phyloP scores from a whole-genome alignment of 2,797 vertebrate genomes.

The Clarias platycephalus region DNA sequence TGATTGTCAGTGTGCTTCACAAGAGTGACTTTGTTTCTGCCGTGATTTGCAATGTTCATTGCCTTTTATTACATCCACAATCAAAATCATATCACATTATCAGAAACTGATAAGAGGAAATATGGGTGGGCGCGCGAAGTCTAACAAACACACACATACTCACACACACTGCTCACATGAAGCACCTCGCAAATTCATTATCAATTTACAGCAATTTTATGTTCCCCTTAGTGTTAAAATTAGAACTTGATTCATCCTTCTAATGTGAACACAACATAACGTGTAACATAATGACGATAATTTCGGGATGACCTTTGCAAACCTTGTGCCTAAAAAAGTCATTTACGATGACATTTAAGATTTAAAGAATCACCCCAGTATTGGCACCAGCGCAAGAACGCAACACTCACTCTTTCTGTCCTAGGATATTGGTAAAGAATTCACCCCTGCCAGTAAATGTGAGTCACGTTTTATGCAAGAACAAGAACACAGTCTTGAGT shows the following conservation, averaged over 20 bases:
- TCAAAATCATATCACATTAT: constrained; percentile 14
- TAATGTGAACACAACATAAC: not conserved
- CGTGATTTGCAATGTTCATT: not conserved
- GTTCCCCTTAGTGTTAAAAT: not conserved
- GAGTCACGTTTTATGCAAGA: not conserved
- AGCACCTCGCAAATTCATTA: not conserved
- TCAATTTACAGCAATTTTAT: not conserved
- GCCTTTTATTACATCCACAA: constrained; percentile 7
- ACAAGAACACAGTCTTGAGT: not conserved
- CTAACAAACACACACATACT: not conserved
- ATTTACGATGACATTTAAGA: not conserved
- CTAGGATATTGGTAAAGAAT: not conserved
- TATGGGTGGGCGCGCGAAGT: not conserved
- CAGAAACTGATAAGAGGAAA: constrained; percentile 11
- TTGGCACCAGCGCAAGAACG: not conserved
- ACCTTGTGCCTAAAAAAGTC: not conserved
- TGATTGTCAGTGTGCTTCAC: not conserved
- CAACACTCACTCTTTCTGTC: not conserved
- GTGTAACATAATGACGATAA: not conserved
- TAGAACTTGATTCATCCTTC: not conserved
- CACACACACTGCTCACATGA: not conserved
- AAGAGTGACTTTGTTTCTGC: constrained; percentile 7
- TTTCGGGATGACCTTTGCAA: not conserved
- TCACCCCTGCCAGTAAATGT: constrained; percentile 7
- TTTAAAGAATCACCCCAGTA: not conserved